These are phyloP conservation scores for Chiloscyllium punctatum DNA, from an alignment of 2,797 vertebrate genomes.

Conservation along the genomic window DNA sequence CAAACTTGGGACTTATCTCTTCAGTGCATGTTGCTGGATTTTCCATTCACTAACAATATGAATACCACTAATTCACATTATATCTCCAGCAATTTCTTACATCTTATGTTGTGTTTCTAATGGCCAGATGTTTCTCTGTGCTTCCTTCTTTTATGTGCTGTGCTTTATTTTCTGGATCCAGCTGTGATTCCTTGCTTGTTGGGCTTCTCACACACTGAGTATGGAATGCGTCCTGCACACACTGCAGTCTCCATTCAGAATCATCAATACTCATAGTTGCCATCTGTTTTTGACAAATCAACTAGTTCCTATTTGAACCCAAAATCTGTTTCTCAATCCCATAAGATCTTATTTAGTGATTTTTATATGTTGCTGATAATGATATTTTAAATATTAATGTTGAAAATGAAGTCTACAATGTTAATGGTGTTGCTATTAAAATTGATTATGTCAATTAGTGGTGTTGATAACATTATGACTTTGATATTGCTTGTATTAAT, in stretches of 20 bases:
- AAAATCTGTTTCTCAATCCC: neutral
- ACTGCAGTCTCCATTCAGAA: neutral
- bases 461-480: neutral
- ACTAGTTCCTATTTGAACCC: neutral
- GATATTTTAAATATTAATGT: neutral
- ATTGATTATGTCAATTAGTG: neutral
- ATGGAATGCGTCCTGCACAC: neutral
- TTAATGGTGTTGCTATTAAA: neutral
- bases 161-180: neutral
- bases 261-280: neutral
- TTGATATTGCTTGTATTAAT: neutral
- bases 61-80: neutral
- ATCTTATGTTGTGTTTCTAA: neutral
- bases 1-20: neutral
- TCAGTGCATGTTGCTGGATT: neutral
- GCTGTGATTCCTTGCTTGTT: neutral
- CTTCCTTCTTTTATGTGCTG: neutral
- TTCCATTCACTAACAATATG: neutral
- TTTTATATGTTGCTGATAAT: neutral
- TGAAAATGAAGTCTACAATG: neutral
- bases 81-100: neutral
- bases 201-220: neutral
- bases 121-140: neutral
- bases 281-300: neutral
- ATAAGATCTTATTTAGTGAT: neutral